Evolutionary conservation across 2,113 vertebrate species (phyloP), one percentile per base, ranked within the genome.

Genomic region (Pyrgilauda ruficollis): DNA sequence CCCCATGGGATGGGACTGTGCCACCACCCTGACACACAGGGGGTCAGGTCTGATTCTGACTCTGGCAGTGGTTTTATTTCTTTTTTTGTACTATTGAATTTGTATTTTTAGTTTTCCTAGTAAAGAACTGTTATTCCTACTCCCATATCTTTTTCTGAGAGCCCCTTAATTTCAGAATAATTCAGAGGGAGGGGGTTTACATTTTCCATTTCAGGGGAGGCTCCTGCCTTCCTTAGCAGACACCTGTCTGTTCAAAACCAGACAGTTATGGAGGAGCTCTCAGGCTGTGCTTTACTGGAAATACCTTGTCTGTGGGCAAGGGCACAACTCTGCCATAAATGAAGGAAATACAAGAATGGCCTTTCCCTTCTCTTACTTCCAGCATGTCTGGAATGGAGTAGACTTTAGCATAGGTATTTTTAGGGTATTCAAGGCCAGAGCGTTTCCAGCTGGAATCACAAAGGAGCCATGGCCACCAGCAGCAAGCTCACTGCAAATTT

Each of bases 401-500:
- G 31, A 19, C 19, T 72, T 49, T 35, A 79, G 49, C 66, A 78
- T 7, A 55, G 33, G 15, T 15, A 13, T 31, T 75, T 73, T 62
- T 30, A 70, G 0, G 3, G 14, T 13, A 7, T 7, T 35, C 43
- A n/a, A 61, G 31, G 20, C 68, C 82, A 69, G 0, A 4, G 10
- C 2, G 3, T 58, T 84, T 50, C 50, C 2, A 4, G 23, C 0
- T 46, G 14, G 2, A 6, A 58, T 18, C 37, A 41, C 31, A 37
- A 64, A 52, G 27, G 44, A 79, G 18, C 13, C 37, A 11, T 8
- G 3, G 13, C 6, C 31, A 55, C 46, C 11, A 93, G 46, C 4
- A 2, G 18, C 31, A 12, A 47, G 13, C 19, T 74, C 79, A 7
- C 1, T 12, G 35, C 12, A 59, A 15, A 76, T 59, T 0, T 33